Percentiles rank a stretch among this genome's conserved stretches.
Conservation (phyloP, 2,888 invertebrate species). For the Drosophila siamana region DNA sequence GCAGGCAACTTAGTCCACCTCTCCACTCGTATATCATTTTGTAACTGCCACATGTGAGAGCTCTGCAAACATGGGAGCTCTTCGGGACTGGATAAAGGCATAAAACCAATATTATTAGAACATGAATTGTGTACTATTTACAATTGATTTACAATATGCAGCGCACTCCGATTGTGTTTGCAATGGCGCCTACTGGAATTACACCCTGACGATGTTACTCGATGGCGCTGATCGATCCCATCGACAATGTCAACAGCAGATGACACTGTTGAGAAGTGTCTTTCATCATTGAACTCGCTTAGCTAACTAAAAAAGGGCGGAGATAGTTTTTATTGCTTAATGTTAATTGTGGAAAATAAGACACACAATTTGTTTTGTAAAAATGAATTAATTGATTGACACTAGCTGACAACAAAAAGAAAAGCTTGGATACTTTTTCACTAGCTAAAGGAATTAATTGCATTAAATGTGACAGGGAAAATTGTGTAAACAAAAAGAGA, state of each 20-base stretch:
- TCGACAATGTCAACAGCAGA: conserved; percentile 29
- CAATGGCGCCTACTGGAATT: conserved; percentile 75
- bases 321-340: no score
- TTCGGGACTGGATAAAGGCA: conserved; percentile 24
- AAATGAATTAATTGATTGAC: neutral
- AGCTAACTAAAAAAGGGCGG: neutral
- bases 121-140: conserved; percentile 17
- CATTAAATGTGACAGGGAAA: no score
- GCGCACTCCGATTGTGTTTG: conserved; percentile 18
- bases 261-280: neutral
- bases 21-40: conserved; percentile 31
- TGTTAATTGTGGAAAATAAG: no score
- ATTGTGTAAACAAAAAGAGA: no score
- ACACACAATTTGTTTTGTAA: no score
- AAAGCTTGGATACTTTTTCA: no score
- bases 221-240: conserved; percentile 58
- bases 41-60: conserved; percentile 8
- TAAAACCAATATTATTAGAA: conserved; percentile 37
- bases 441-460: no score
- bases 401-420: no score
- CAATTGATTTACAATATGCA: conserved; percentile 27
- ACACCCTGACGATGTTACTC: conserved; percentile 58
- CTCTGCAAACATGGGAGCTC: conserved; percentile 16
- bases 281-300: no score
- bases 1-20: neutral